Evolutionary conservation across 2,888 invertebrate species (phyloP), one percentile per base, ranked within the genome.

Genomic region (Caenorhabditis parvicauda): DNA sequence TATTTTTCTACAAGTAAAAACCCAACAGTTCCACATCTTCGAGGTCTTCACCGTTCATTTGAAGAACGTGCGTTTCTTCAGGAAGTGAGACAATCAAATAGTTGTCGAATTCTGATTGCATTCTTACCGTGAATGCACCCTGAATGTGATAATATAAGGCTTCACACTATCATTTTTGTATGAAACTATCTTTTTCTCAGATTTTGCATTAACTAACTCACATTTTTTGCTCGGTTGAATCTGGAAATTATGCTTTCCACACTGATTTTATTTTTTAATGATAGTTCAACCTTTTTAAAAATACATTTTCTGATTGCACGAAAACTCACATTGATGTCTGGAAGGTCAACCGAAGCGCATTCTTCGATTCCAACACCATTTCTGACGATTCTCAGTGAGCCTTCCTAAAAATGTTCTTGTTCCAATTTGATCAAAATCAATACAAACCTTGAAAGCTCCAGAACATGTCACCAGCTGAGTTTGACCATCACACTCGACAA

Each of bases 401-500:
- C 98, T 85, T 96, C 95, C 83, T 96, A 94, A 82, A 89, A 92
- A 3, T 90, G 19, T 37, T 9, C 17, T 12, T 5, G 14, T 19
- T 19, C 12, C 21, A 47, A 47, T 39, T 37, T 14, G 14, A 35
- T 47, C 17, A 25, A 17, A 41, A 41, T 41, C 21, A 9, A 45
- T 27, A 0, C 95, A 94, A 85, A 94, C 95, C 83, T 96, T 98
- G 82, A 89, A 94, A 2, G 91, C 88, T 84, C 89, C 96, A 0
- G 96, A 96, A 81, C 96, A 98, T 0, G 98, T 98, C 41, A 98
- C 92, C 65, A 98, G 88, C 82, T 94, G 94, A 14, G 93, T 94
- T 84, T 98, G 96, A 0, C 96, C 96, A 71, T 86, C 85, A 17
- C 91, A 85, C 25, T 75, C 66, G 17, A 77, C 65, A 19, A 70